Evolutionary conservation across 2,888 invertebrate species (phyloP), one percentile per base, ranked within the genome.

Genomic region (Anarsia innoxiella): DNA sequence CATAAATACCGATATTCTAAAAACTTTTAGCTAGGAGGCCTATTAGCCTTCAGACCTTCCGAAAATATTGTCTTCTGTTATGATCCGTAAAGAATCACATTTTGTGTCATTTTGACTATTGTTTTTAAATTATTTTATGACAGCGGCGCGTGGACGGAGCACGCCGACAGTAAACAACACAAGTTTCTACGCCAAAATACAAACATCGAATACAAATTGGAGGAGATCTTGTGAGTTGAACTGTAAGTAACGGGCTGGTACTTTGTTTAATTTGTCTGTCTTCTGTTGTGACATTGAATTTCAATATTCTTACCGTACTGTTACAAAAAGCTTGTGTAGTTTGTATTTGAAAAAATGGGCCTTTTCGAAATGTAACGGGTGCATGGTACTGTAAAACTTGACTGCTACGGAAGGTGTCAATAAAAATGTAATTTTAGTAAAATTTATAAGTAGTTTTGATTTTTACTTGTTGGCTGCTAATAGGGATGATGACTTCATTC

Each of bases 41-140:
- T 48, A 62, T 63, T 59, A 59, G 37, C 38, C 43, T 31, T 39
- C 9, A 33, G 55, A 72, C 76, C 75, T 78, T 74, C 74, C 59
- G 66, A 74, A 77, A 72, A 74, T 58, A 67, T 66, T 60, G 61
- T 66, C 53, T 42, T 36, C 38, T 49, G 51, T 68, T 65, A 70
- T 58, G 57, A 65, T 59, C 56, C 58, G 53, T 72, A 69, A 64
- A 72, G 62, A 75, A 77, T 71, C 60, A 42, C 48, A 43, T 71
- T 69, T 62, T 59, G 53, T 67, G 59, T 66, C 65, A 65, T 65
- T 59, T 60, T 55, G 56, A 63, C 53, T 57, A 56, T 64, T 65
- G 61, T 62, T 60, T 54, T 44, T 46, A 66, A 73, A 43, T 43
- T 37, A 40, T 37, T 43, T 43, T 43, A 43, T 32, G 32, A 19